Percentiles rank a stretch among this genome's conserved stretches.
Conservation (phyloP, 2,888 invertebrate species). For the Clusia tigrina region DNA sequence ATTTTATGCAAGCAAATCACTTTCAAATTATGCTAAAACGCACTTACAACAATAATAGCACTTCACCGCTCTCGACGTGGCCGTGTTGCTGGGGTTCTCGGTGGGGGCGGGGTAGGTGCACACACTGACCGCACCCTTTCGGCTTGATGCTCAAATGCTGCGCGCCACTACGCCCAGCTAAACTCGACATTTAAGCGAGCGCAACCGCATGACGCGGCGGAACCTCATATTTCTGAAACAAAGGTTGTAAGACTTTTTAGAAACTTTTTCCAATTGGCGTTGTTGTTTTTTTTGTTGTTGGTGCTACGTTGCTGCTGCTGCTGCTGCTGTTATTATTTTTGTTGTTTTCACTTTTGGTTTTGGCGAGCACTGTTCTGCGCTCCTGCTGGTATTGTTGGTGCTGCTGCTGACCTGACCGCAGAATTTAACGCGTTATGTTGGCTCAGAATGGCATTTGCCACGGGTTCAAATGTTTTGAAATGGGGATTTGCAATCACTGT, state of each 20-base stretch:
- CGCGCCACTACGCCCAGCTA: slow-evolving; percentile 22
- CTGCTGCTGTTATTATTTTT: background rate
- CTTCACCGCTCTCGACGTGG: no score
- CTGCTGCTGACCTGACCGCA: slow-evolving; percentile 26
- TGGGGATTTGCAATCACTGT: slow-evolving; percentile 31
- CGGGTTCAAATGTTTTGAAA: slow-evolving; percentile 28
- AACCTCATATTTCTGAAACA: slow-evolving; percentile 17
- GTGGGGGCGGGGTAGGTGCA: slow-evolving; percentile 3
- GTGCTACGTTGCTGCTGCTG: background rate
- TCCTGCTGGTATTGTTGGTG: background rate
- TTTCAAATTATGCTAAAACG: slow-evolving; percentile 23
- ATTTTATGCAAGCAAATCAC: slow-evolving; percentile 22
- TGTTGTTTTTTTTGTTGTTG: slow-evolving; percentile 24
- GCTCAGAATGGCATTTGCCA: slow-evolving; percentile 32
- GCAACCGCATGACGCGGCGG: slow-evolving; percentile 14
- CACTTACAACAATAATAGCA: slow-evolving; percentile 15
- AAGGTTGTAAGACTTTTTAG: background rate
- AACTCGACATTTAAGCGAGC: slow-evolving; percentile 22
- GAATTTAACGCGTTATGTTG: slow-evolving; percentile 33
- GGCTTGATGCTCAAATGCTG: slow-evolving; percentile 14
- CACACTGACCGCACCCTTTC: slow-evolving; percentile 19
- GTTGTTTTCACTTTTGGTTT: background rate
- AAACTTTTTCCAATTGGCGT: slow-evolving; percentile 12
- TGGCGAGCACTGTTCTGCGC: background rate
- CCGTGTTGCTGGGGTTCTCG: no score